phyloP scores from a whole-genome alignment of 2,113 vertebrate species.

The Psilopsiagon aurifrons region DNA sequence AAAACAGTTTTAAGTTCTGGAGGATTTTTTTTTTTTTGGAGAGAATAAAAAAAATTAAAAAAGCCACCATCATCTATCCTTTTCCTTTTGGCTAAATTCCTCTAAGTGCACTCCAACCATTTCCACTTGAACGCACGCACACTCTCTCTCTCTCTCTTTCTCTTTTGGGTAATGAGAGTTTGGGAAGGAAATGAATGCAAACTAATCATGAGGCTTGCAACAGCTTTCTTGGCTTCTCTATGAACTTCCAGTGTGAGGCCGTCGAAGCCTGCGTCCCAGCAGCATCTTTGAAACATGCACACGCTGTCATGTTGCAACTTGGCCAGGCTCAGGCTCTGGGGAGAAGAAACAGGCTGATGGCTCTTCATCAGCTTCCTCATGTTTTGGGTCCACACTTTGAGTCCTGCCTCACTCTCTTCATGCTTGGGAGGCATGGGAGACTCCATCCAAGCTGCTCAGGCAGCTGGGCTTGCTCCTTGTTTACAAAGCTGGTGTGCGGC shows the following conservation, averaged over 20 bases:
- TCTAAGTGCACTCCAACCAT: slow-evolving; percentile 82
- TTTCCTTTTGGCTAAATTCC: slow-evolving; percentile 95
- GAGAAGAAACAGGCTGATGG: not conserved
- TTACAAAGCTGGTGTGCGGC: not conserved
- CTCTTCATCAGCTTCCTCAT: not conserved
- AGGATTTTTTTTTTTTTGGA: slow-evolving; percentile 83
- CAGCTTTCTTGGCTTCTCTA: not conserved
- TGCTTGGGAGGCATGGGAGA: accelerated
- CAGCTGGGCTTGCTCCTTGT: not conserved
- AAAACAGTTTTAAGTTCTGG: slow-evolving; percentile 99
- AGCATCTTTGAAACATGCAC: not conserved
- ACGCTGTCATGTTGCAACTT: too few relatives aligned
- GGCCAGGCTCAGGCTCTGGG: not conserved
- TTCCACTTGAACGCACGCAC: slow-evolving; percentile 76
- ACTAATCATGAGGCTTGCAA: not conserved
- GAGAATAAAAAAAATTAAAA: slow-evolving; percentile 66
- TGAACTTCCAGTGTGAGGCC: slow-evolving; percentile 1
- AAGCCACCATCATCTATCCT: slow-evolving; percentile 81
- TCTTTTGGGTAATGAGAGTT: slow-evolving; percentile 43
- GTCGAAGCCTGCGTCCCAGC: not conserved
- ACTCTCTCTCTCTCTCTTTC: not conserved
- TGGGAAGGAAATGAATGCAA: slow-evolving; percentile 47
- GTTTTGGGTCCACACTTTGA: accelerated
- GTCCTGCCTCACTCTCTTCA: not conserved
- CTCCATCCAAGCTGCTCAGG: not conserved